phyloP scores from a whole-genome alignment of 2,888 invertebrate species.

The Nezara viridula region DNA sequence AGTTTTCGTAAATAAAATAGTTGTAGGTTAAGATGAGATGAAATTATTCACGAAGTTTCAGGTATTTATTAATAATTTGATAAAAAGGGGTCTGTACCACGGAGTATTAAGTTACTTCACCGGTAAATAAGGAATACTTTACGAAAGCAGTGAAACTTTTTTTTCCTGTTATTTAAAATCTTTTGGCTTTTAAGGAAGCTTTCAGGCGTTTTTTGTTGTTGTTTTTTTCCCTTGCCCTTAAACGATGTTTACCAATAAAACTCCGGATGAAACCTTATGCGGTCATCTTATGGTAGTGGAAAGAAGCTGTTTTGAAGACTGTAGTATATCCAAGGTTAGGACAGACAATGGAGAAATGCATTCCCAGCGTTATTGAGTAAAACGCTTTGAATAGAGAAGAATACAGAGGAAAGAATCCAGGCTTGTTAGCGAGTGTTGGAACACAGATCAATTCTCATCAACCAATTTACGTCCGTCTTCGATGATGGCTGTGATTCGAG shows the following conservation, averaged over 20 bases:
- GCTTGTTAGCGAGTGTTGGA: neutral
- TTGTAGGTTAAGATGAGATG: too few relatives aligned
- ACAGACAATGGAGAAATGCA: constrained; percentile 7
- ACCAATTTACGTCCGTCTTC: neutral
- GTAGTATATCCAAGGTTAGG: neutral
- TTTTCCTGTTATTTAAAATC: neutral
- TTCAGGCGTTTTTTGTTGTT: neutral
- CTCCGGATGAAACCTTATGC: neutral
- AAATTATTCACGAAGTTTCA: too few relatives aligned
- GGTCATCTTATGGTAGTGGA: neutral
- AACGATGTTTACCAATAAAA: neutral
- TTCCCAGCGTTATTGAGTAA: neutral
- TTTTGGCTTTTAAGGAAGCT: constrained; percentile 29
- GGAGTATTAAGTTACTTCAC: neutral
- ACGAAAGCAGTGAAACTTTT: neutral
- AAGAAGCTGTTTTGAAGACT: neutral
- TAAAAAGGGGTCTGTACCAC: too few relatives aligned
- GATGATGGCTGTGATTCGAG: neutral
- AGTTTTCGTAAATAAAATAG: too few relatives aligned
- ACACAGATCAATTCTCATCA: neutral
- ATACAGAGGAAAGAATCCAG: neutral
- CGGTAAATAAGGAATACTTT: neutral
- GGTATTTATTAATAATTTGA: too few relatives aligned
- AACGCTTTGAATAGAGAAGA: neutral
- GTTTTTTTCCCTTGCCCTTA: neutral